These are phyloP conservation scores for Bufotes viridis DNA, from an alignment of 2,797 vertebrate species.

Conservation along the genomic window DNA sequence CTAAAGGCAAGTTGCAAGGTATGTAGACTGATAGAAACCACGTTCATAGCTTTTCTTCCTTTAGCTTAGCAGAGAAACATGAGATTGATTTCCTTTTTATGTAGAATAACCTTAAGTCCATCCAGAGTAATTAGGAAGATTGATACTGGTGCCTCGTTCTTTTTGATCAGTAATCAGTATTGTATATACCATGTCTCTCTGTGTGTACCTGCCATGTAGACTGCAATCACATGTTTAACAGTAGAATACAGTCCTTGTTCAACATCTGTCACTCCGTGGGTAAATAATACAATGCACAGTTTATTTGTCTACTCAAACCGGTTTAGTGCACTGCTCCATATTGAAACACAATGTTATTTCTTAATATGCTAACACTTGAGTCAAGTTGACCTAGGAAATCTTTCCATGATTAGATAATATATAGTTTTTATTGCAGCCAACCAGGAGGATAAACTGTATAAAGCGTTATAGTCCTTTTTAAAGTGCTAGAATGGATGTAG, in stretches of 20 bases:
- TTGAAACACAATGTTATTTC: conserved; percentile 51
- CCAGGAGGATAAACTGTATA: neutral
- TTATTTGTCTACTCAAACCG: conserved; percentile 50
- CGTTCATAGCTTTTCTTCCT: neutral
- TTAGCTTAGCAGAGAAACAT: conserved; percentile 25
- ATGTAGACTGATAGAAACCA: conserved; percentile 39
- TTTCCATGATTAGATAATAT: conserved; percentile 45
- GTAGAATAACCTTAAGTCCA: conserved; percentile 23
- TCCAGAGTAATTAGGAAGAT: conserved; percentile 44
- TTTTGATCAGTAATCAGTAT: conserved; percentile 40
- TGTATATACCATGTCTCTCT: conserved; percentile 43
- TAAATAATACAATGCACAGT: conserved; percentile 17
- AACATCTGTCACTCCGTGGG: conserved; percentile 49
- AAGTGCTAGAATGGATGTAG: neutral
- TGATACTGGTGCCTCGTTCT: conserved; percentile 15
- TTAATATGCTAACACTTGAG: conserved; percentile 51
- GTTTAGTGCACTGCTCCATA: conserved; percentile 23
- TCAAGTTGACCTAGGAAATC: conserved; percentile 46
- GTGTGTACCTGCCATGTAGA: conserved; percentile 37
- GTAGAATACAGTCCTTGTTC: conserved; percentile 37
- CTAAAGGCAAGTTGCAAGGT: neutral
- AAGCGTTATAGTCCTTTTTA: neutral
- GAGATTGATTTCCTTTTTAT: conserved; percentile 29
- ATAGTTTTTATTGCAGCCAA: conserved; percentile 15
- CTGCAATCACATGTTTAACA: conserved; percentile 48